Base-by-base conservation (phyloP, 1,140 invertebrate genomes). In the Heliconius congener region DNA sequence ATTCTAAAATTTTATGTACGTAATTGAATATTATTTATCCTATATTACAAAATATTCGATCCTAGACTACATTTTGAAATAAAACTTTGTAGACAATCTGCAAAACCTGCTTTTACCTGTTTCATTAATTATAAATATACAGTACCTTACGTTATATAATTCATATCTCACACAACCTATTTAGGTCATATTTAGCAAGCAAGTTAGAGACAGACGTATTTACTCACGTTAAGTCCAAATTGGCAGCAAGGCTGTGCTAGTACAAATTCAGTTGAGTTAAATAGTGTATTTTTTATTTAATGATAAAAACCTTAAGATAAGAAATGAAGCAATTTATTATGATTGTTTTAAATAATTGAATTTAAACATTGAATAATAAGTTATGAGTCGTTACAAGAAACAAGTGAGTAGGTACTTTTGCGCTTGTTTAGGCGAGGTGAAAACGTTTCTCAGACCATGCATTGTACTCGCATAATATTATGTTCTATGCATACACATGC, bases 191-290 rank as follows among this genome's bases (percentile, higher is more conserved):
- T 76, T 76, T 76, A 60, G 57, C 39, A 70, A 76, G 27, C 74
- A 55, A 46, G 9, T 70, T 37, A 60, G 55, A 71, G 55, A 71
- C 9, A 76, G 23, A 13, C 37, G 39, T 73, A 71, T 76, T 70
- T 76, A 76, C 66, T 70, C 55, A 75, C 66, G 50, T 57, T 30
- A 34, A 39, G 60, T 76, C 74, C 23, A 76, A 76, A 76, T 76
- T 76, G 57, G 27, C 74, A 23, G 55, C 60, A 76, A 76, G 74
- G 74, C 39, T 76, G 60, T 30, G 13, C 60, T 11, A 60, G 11
- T 30, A 66, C 60, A 66, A 66, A 8, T 66, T 30, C 23, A 30
- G n/a, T 66, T 30, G 2, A 27, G 60, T 16, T 66, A 27, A 66
- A 66, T 27, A 60, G 27, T 23, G 19, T 60, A 66, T 66, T 30